These are phyloP conservation scores for Diprion similis DNA, from an alignment of 1,140 invertebrate genomes.

Conservation along the genomic window DNA sequence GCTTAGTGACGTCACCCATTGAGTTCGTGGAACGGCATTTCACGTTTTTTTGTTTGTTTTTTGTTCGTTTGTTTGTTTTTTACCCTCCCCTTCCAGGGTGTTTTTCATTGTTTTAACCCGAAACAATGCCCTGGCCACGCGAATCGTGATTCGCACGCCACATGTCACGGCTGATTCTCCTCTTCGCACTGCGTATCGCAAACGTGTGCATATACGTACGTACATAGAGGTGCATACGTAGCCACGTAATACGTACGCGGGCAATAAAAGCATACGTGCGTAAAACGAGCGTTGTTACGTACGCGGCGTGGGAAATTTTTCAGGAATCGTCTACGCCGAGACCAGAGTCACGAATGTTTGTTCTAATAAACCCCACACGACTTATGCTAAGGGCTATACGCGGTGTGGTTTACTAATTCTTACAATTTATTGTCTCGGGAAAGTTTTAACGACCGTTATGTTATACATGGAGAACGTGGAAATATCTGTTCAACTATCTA, in stretches of 20 bases:
- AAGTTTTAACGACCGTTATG: too few species aligned
- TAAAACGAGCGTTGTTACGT: not conserved
- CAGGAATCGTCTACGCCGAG: not conserved
- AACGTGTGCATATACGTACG: too few species aligned
- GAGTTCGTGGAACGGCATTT: not conserved
- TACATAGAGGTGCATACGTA: not conserved
- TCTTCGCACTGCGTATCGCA: too few species aligned
- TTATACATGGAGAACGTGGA: too few species aligned
- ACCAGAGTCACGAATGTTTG: too few species aligned
- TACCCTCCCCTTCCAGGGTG: not conserved
- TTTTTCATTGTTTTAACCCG: conserved; percentile 4
- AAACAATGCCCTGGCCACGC: not conserved
- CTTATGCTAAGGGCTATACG: too few species aligned
- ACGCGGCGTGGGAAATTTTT: not conserved
- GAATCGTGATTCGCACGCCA: conserved; percentile 6
- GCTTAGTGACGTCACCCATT: conserved; percentile 1
- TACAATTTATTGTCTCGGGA: too few species aligned
- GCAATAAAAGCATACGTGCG: too few species aligned
- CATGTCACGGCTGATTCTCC: not conserved
- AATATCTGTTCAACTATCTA: too few species aligned
- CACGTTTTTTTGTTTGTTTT: not conserved
- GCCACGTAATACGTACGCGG: too few species aligned
- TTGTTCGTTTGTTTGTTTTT: not conserved
- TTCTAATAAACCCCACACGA: too few species aligned
- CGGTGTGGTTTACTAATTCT: too few species aligned